These are phyloP conservation scores for Cavia aperea DNA, from an alignment of 2,113 vertebrate species.

Conservation along the genomic window DNA sequence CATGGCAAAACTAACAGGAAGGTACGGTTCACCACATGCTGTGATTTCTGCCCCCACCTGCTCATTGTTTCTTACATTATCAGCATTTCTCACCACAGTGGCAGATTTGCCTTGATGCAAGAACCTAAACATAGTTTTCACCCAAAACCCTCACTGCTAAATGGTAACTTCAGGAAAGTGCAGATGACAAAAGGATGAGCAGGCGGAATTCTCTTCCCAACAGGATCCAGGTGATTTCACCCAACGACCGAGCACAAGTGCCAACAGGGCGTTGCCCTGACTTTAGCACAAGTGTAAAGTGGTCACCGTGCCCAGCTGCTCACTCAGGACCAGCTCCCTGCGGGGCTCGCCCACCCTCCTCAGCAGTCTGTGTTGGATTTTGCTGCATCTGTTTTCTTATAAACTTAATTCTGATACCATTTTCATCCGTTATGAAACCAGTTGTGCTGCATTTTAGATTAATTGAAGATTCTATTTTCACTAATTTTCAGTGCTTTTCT, in stretches of 20 bases:
- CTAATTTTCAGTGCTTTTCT: background rate
- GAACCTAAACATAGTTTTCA: background rate
- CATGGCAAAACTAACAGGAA: background rate
- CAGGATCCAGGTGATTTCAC: background rate
- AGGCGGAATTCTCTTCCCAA: background rate
- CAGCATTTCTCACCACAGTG: background rate
- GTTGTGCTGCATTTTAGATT: background rate
- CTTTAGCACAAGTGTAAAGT: background rate
- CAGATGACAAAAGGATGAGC: background rate
- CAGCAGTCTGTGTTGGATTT: background rate
- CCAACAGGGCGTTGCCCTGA: background rate
- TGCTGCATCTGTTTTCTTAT: background rate
- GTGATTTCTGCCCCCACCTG: too few relatives aligned
- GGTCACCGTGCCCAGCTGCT: accelerated
- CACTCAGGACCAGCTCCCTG: background rate
- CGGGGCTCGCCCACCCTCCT: accelerated
- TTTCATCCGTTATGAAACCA: background rate
- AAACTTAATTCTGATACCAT: background rate
- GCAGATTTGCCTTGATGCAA: background rate
- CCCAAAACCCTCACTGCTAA: background rate
- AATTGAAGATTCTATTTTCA: background rate
- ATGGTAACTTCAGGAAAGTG: background rate
- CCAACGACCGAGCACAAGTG: background rate
- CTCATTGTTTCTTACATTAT: background rate
- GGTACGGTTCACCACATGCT: background rate